Base-by-base conservation (phyloP, 2,113 vertebrate genomes). In the Podilymbus podiceps region DNA sequence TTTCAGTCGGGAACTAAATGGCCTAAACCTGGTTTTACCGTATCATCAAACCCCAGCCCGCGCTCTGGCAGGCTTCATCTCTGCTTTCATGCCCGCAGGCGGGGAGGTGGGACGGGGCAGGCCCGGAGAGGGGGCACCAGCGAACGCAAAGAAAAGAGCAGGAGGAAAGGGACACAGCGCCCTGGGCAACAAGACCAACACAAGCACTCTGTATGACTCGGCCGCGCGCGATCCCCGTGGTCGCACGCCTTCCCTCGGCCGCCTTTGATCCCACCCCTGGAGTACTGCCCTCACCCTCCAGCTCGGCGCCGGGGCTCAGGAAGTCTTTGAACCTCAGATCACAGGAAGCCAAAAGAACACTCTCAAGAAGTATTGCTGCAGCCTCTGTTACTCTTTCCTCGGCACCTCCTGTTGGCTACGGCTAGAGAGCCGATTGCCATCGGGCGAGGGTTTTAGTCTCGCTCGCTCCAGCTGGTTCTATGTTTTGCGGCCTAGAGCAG, bases 401-500 rank as follows among this genome's bases (percentile, higher is more conserved):
- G 17, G 28, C 40, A 79, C 20, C 58, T 63, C n/a, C 59, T 63
- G 0, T 2, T 47, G 38, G 42, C 72, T 66, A 10, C 5, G 9
- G 19, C 53, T 56, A 42, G 60, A 47, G 17, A 25, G 23, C 79
- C 58, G 28, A 81, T 33, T 35, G 14, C 47, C 40, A 20, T 35
- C 68, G 1, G 30, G 22, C 63, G 31, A 11, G 53, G 49, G 35
- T 47, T 85, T n/a, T 22, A 33, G 11, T 49, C 46, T 52, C 24
- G 3, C 38, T 68, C 9, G 3, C 28, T 64, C 47, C 88, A 79
- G 62, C 58, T 47, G 17, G 30, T 66, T 30, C 47, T 59, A 3
- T 12, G 35, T 35, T 83, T 59, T 50, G 35, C 3, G 8, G 28
- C 11, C 28, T 6, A 12, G 47, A 55, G 35, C 0, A 0, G 10